Base-by-base conservation (phyloP, 2,113 vertebrate species). In the Dascyllus trimaculatus region DNA sequence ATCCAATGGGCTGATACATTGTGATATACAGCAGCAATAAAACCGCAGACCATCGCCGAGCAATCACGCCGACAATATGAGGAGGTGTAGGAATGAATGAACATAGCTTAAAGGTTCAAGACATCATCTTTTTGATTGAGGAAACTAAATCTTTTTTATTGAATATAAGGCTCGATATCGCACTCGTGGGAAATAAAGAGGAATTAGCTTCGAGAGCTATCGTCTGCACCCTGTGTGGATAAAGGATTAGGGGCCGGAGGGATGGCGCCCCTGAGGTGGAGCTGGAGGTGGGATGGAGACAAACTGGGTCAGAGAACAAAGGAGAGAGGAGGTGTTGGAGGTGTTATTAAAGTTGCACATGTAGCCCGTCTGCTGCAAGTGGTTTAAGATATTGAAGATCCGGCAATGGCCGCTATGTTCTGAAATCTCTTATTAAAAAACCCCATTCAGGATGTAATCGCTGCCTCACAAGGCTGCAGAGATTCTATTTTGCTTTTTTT, bases 281-380 rank as follows among this genome's bases (percentile, higher is more conserved):
- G 69, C 66, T 78, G 66, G 76, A 81, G 80, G 85, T 79, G 77
- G 64, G 82, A 69, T 26, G 51, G 43, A 68, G 48, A 65, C 26
- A 86, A 92, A 89, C 71, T 90, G 82, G 86, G 89, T 89, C 88
- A 92, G 17, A 75, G 85, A 84, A 89, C 80, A 90, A 89, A 89
- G 64, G 49, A 29, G 32, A 53, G 13, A 62, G 56, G 79, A 69
- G 49, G 46, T 43, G 65, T 46, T 79, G 56, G 79, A 69, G 49
- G 46, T 43, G 65, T 46, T 79, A 48, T 58, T 22, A 80, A 81
- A 85, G 78, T 80, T 83, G 68, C 68, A 83, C 57, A 78, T 80
- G 67, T 68, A 71, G 29, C 77, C 86, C 57, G 59, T 81, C 61
- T 38, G 57, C 59, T 67, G 62, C 1, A 3, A 52, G 59, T 58